A percentile compares a stretch with the other conserved stretches of the same genome.
phyloP scores from a whole-genome alignment of 2,888 invertebrate genomes.

The Augiades crinisus region DNA sequence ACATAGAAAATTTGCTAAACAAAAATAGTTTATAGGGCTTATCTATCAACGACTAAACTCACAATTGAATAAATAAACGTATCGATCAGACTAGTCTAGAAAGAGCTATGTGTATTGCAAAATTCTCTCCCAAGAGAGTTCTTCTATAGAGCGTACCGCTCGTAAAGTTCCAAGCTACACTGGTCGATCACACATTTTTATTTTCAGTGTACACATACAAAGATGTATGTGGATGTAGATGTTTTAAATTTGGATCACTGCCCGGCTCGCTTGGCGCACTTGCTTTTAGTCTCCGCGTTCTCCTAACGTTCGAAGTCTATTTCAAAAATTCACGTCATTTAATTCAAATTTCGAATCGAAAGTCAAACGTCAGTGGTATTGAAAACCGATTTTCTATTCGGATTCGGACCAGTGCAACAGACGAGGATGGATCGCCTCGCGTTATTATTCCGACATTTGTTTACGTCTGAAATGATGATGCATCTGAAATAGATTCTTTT shows the following conservation, averaged over 20 bases:
- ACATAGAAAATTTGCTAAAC: neutral
- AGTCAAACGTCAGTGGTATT: slow-evolving; percentile 22
- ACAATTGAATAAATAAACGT: neutral
- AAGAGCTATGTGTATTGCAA: neutral
- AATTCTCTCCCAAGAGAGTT: neutral
- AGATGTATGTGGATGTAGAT: slow-evolving; percentile 53
- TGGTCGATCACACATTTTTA: slow-evolving; percentile 29
- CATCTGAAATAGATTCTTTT: slow-evolving; percentile 74
- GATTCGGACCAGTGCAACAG: slow-evolving; percentile 25
- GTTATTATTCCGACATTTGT: slow-evolving; percentile 48
- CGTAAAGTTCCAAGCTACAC: neutral
- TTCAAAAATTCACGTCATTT: slow-evolving; percentile 45
- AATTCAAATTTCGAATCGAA: slow-evolving; percentile 32
- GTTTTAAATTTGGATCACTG: slow-evolving; percentile 74
- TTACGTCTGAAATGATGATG: slow-evolving; percentile 50
- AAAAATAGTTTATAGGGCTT: neutral
- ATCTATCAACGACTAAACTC: neutral
- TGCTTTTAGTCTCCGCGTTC: slow-evolving; percentile 54
- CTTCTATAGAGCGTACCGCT: neutral
- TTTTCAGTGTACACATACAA: slow-evolving; percentile 46
- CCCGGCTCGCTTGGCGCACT: slow-evolving; percentile 64
- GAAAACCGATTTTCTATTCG: slow-evolving; percentile 6
- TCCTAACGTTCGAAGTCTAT: slow-evolving; percentile 51
- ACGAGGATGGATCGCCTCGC: slow-evolving; percentile 45
- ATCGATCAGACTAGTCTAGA: neutral